A percentile compares a stretch with the other conserved stretches of the same genome.
Conservation (phyloP, 2,888 invertebrate genomes). For the Ormyrus nitidulus region DNA sequence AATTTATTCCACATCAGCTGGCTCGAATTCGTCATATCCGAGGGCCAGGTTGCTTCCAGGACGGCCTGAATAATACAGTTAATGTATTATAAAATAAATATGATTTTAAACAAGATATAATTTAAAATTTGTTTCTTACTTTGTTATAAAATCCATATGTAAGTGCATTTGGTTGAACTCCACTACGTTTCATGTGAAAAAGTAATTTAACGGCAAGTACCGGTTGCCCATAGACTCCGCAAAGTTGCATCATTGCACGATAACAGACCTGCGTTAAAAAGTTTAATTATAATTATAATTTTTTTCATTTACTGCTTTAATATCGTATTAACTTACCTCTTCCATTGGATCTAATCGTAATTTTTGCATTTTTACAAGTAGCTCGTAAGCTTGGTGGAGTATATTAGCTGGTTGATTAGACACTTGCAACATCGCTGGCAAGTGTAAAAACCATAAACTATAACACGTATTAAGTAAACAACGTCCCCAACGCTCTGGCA, state of each 20-base stretch:
- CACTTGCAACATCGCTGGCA: constrained; percentile 88
- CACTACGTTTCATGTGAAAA: constrained; percentile 94
- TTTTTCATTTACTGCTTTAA: not conserved
- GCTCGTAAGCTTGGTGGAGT: constrained; percentile 84
- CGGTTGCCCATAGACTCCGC: constrained; percentile 95
- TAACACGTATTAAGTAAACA: constrained; percentile 92
- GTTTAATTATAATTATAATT: not conserved
- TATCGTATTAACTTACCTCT: constrained; percentile 80
- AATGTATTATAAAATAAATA: not conserved
- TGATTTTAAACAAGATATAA: constrained; percentile 3
- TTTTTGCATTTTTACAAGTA: constrained; percentile 91
- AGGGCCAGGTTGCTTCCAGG: constrained; percentile 96
- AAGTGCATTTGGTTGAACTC: constrained; percentile 96
- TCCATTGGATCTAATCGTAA: constrained; percentile 90
- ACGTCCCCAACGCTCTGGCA: constrained; percentile 94
- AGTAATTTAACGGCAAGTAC: constrained; percentile 94
- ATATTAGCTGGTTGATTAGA: constrained; percentile 77
- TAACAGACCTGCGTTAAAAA: constrained; percentile 87
- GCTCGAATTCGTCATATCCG: constrained; percentile 87
- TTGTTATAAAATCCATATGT: constrained; percentile 94
- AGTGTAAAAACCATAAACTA: constrained; percentile 96
- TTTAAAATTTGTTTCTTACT: constrained; percentile 59
- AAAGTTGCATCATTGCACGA: constrained; percentile 98
- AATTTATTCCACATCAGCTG: constrained; percentile 95
- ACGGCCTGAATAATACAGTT: constrained; percentile 83